Conservation (phyloP, 53 echinoderm and acorn worm genomes). For the Echinometra lucunter region DNA sequence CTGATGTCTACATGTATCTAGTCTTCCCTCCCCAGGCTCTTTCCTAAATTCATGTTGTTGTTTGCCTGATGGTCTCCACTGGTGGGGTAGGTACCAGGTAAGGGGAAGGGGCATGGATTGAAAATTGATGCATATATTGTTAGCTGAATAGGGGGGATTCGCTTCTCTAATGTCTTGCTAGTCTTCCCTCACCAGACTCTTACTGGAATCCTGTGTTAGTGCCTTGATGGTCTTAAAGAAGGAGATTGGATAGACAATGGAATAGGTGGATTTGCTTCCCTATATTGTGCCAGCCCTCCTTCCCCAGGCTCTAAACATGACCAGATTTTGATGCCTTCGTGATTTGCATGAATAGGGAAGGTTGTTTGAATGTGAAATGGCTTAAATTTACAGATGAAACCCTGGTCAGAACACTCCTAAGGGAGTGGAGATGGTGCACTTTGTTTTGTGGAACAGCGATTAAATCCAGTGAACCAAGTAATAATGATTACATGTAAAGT, state of each 20-base stretch:
- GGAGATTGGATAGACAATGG: neutral
- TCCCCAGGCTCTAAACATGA: neutral
- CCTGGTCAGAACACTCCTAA: no score
- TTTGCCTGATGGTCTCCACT: neutral
- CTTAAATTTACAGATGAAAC: no score
- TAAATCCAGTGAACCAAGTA: no score
- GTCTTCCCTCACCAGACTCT: conserved; percentile 11
- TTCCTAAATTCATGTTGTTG: neutral
- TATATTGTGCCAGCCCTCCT: neutral
- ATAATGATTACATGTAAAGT: no score
- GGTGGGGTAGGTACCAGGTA: neutral
- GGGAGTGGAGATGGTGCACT: no score
- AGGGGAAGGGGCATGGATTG: neutral
- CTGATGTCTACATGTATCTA: conserved; percentile 41
- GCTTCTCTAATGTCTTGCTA: neutral
- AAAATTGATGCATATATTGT: neutral
- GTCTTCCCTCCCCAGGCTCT: conserved; percentile 32
- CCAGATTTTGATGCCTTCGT: neutral
- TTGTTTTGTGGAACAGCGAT: no score
- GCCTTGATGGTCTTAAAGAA: neutral
- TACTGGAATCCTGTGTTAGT: neutral
- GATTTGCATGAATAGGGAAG: no score
- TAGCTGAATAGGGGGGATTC: neutral
- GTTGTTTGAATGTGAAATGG: no score
- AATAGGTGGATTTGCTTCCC: neutral